phyloP scores from a whole-genome alignment of 2,888 invertebrate species.

The Apeira syringaria region DNA sequence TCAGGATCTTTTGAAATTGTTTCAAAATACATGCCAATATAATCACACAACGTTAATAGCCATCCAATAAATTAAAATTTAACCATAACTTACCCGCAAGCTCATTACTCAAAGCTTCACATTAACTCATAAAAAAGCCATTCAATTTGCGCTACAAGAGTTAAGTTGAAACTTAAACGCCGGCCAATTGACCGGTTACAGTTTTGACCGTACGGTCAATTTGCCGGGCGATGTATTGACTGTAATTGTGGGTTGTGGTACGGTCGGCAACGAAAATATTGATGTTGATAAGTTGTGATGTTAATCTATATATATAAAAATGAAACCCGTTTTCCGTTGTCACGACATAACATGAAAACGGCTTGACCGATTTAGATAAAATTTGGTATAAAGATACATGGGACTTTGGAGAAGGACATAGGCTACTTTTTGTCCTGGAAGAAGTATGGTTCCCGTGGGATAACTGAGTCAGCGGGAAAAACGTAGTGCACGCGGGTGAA shows the following conservation, averaged over 20 bases:
- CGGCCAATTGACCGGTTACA: conserved; percentile 44
- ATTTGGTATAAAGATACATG: too few relatives aligned
- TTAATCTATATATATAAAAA: too few relatives aligned
- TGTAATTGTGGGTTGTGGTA: conserved; percentile 44
- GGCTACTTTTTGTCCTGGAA: too few relatives aligned
- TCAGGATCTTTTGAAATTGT: too few relatives aligned
- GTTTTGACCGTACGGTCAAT: conserved; percentile 35
- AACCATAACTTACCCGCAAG: conserved; percentile 15
- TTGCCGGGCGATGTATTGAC: conserved; percentile 44
- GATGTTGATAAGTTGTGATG: conserved; percentile 10
- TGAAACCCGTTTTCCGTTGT: too few relatives aligned
- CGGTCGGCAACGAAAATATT: conserved; percentile 34
- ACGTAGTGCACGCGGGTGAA: too few relatives aligned
- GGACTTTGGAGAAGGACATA: too few relatives aligned
- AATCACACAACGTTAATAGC: conserved; percentile 10
- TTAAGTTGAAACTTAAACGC: conserved; percentile 27
- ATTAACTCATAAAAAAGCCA: conserved; percentile 29
- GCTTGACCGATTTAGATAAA: too few relatives aligned
- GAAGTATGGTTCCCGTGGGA: too few relatives aligned
- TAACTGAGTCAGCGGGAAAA: too few relatives aligned
- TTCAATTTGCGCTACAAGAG: conserved; percentile 28
- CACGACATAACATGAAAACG: too few relatives aligned
- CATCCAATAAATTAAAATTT: conserved; percentile 15
- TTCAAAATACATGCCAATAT: conserved; percentile 7
- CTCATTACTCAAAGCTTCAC: conserved; percentile 16